Evolutionary conservation across 2,113 vertebrate species (phyloP).

Genomic region (Lasiurus borealis): DNA sequence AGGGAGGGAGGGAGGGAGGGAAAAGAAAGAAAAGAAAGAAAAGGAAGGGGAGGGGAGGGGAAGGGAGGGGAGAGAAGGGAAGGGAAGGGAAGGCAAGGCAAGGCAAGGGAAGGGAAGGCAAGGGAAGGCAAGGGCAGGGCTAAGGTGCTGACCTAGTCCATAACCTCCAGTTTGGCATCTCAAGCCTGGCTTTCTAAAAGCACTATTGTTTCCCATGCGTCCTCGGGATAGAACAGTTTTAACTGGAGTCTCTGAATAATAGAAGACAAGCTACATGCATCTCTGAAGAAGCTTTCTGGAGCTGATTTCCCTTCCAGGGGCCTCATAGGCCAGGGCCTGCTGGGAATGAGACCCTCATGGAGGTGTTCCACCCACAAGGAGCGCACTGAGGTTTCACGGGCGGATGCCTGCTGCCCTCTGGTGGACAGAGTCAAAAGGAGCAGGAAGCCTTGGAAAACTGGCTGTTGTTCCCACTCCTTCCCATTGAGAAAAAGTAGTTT

Average conservation of each 20-base stretch:
- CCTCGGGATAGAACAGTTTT: not conserved
- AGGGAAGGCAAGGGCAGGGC: no score
- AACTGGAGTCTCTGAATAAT: not conserved
- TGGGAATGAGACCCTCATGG: not conserved
- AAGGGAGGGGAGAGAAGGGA: no score
- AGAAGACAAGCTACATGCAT: not conserved
- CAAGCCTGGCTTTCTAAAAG: not conserved
- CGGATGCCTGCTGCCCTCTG: constrained; percentile 44
- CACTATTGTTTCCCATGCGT: not conserved
- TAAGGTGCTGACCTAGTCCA: not conserved
- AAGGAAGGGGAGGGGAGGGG: no score
- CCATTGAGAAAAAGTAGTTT: not conserved
- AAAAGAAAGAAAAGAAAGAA: no score
- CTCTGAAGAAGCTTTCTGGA: not conserved
- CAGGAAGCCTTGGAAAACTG: not conserved
- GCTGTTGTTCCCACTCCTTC: not conserved
- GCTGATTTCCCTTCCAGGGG: not conserved
- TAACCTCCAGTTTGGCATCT: no score
- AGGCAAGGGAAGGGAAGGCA: no score
- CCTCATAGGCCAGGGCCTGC: not conserved
- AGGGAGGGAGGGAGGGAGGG: no score
- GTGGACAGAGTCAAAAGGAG: not conserved
- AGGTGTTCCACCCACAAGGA: not conserved
- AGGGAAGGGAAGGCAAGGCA: no score
- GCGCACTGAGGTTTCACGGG: fast-evolving